Conservation (phyloP, 2,888 invertebrate species). For the Callyntrura guangdongensis region DNA sequence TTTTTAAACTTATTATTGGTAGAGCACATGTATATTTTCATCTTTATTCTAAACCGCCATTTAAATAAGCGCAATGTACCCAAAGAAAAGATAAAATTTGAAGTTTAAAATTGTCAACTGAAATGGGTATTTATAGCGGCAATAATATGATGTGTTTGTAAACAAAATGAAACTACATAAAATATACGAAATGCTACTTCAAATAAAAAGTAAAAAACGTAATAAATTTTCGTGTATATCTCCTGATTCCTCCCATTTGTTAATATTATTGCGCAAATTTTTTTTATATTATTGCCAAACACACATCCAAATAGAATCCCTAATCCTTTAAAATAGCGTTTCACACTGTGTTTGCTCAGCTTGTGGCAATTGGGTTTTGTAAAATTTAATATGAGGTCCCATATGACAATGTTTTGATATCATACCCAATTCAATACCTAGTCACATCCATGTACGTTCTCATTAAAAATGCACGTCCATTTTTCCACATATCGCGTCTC, state of each 20-base stretch:
- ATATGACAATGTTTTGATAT: background rate
- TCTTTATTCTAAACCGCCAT: background rate
- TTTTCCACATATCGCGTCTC: background rate
- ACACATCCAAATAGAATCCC: background rate
- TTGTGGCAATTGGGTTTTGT: conserved; percentile 14
- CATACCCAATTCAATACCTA: background rate
- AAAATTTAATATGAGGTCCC: background rate
- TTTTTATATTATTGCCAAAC: background rate
- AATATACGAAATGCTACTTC: too few relatives aligned
- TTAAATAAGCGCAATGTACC: background rate
- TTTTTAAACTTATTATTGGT: too few relatives aligned
- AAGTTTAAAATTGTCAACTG: too few relatives aligned
- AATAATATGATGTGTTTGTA: too few relatives aligned
- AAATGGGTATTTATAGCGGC: background rate
- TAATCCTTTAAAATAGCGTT: conserved; percentile 58
- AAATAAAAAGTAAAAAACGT: conserved; percentile 5
- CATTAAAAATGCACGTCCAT: conserved; percentile 31
- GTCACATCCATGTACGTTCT: background rate
- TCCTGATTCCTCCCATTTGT: background rate
- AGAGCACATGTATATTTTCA: too few relatives aligned
- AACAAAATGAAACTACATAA: background rate
- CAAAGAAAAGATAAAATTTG: background rate
- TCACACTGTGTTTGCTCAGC: conserved; percentile 65
- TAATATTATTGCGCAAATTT: conserved; percentile 44
- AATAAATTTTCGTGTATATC: background rate